A percentile compares a stretch with the other conserved stretches of the same genome.
phyloP scores from a whole-genome alignment of 2,888 invertebrate species.

The Glyphotaelius pellucidus region DNA sequence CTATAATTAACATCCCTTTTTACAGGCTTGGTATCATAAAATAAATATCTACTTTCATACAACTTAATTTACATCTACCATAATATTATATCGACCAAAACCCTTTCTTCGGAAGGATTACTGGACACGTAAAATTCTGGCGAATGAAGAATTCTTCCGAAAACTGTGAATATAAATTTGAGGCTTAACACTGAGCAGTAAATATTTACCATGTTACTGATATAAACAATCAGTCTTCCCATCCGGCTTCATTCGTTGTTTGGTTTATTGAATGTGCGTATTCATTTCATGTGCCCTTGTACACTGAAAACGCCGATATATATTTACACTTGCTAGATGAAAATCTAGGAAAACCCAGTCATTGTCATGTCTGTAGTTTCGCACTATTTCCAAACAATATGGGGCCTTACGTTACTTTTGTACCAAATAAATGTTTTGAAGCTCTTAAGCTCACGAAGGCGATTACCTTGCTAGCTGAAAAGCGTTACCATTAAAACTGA shows the following conservation, averaged over 20 bases:
- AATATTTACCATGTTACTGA: too few relatives aligned
- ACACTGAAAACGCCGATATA: background rate
- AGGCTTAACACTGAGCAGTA: too few relatives aligned
- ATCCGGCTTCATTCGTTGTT: too few relatives aligned
- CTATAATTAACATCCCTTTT: too few relatives aligned
- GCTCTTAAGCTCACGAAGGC: background rate
- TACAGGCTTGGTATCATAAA: too few relatives aligned
- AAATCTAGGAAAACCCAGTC: background rate
- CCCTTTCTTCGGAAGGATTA: background rate
- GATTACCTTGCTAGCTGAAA: background rate
- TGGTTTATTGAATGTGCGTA: background rate
- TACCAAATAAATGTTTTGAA: background rate
- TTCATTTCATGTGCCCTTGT: background rate
- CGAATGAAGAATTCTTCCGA: background rate
- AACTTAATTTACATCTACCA: background rate
- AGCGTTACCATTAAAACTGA: background rate
- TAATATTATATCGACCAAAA: background rate
- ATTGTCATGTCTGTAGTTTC: background rate
- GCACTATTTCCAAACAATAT: background rate
- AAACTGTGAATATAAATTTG: background rate
- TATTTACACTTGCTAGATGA: background rate
- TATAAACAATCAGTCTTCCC: too few relatives aligned
- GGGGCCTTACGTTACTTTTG: background rate
- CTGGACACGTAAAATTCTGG: too few relatives aligned
- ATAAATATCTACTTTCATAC: background rate